Base-by-base conservation (phyloP, 2,888 invertebrate species). In the Drosophila nr. perissopoda region DNA sequence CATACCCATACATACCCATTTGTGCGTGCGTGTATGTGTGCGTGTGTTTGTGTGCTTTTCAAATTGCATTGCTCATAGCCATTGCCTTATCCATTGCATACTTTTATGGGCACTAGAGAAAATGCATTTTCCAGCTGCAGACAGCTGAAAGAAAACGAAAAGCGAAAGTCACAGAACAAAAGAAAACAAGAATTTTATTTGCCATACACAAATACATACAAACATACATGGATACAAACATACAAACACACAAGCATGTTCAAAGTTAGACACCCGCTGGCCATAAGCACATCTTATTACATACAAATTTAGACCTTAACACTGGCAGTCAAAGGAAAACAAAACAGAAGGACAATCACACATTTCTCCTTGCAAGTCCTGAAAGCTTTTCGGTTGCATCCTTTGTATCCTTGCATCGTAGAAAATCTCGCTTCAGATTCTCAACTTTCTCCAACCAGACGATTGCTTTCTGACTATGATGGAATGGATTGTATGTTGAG, bases 41-140 rank as follows among this genome's bases (percentile, higher is more conserved):
- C 18, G 38, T 51, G 11, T 29, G 45, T 62, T 51, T 63, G 69
- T 67, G 51, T 61, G 66, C 70, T 69, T 64, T 80, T 59, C 51
- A 77, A 83, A 71, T 63, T 58, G 59, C 70, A 64, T 64, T 52
- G 65, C 77, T 65, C 76, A 56, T 10, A 71, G 68, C 57, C 51
- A 65, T 71, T 57, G 72, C 72, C 62, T 53, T 63, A 68, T 67
- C 63, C 81, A 71, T 81, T 48, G 78, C 74, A 73, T 73, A 79
- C 70, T 81, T 77, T 73, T 77, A 70, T 56, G 79, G 77, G 70
- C 59, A 73, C 70, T 62, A 11, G 52, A 69, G 61, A 65, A 65
- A 78, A 42, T 73, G 69, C 83, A 80, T 66, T 85, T 75, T 54
- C 52, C 62, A 63, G 52, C 62, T 51, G 51, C 56, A 62, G 61